Evolutionary conservation across 2,888 invertebrate species (phyloP).

Genomic region (Platycheirus albimanus): DNA sequence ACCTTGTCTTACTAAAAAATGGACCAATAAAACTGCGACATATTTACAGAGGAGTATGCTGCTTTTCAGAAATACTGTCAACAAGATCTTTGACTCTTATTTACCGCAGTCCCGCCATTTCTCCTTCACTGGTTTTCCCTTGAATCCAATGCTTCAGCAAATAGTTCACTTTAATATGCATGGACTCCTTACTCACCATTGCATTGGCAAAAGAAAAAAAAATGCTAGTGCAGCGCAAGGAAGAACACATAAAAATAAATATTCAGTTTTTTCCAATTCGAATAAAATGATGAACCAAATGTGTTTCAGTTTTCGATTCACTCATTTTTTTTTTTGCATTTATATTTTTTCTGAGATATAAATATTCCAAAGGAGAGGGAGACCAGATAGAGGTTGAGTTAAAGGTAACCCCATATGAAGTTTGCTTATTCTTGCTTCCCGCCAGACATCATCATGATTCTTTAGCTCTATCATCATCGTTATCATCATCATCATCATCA

Average conservation of each 20-base stretch:
- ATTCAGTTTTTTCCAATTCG: slow-evolving; percentile 61
- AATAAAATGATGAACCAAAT: slow-evolving; percentile 74
- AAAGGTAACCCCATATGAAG: slow-evolving; percentile 4
- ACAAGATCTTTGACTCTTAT: slow-evolving; percentile 5
- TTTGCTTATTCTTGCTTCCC: slow-evolving; percentile 9
- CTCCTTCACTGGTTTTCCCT: neutral
- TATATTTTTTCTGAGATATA: neutral
- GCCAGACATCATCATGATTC: slow-evolving; percentile 47
- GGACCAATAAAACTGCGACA: too few species aligned
- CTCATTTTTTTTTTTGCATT: slow-evolving; percentile 23
- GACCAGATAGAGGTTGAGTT: slow-evolving; percentile 2
- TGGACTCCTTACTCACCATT: slow-evolving; percentile 36
- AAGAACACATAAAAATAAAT: slow-evolving; percentile 59
- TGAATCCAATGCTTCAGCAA: slow-evolving; percentile 14
- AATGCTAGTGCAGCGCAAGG: slow-evolving; percentile 11
- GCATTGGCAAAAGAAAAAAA: neutral
- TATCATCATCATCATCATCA: slow-evolving; percentile 24
- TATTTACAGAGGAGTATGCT: too few species aligned
- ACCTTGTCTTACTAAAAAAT: too few species aligned
- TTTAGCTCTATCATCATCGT: slow-evolving; percentile 26
- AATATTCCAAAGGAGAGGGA: neutral
- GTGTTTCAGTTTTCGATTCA: slow-evolving; percentile 59
- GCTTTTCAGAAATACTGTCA: slow-evolving; percentile 29
- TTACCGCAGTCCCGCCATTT: neutral
- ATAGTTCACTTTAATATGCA: slow-evolving; percentile 60